Base-by-base conservation (phyloP, 2,113 vertebrate genomes). In the Sylvietta virens region DNA sequence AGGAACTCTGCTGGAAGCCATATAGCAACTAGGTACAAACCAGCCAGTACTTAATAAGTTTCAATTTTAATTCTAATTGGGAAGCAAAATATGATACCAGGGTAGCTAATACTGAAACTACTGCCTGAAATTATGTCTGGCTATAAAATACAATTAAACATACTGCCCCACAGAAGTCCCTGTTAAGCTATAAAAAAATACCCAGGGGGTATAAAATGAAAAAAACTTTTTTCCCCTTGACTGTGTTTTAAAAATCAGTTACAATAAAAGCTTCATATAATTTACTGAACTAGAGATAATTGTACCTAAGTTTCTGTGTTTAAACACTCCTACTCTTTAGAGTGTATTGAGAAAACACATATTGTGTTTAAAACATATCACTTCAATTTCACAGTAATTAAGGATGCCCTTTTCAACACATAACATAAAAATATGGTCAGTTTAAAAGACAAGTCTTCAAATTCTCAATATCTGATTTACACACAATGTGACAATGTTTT, bases 21-120 rank as follows among this genome's bases (percentile, higher is more conserved):
- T 39, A 45, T 50, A 92, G 62, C 87, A 94, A 90, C 86, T 82
- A 26, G 42, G 37, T 79, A 93, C 44, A 84, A 93, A 94, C 15
- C 74, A 96, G 82, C 28, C 26, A 81, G 35, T 64, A 76, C 66
- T 88, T 92, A 94, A 73, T 67, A 89, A 50, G 64, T 86, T 92
- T 83, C 60, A 53, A 65, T 91, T 96, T 91, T 89, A 84, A 85
- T 90, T 95, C 82, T 90, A 57, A 92, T 88, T 94, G 47, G 60
- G 42, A 90, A 78, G 56, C 47, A 94, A 91, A 96, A 77, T 78
- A 74, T 27, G 54, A 77, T 67, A 77, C 37, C 21, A 87, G 45
- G 45, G n/a, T 61, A 89, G 72, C 35, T 91, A 85, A 61, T 60
- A 67, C 15, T 54, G 27, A 93, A 94, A 53, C 20, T 83, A 74